Conservation (phyloP, 35 echinoderm and acorn worm species). For the Lytechinus pictus region DNA sequence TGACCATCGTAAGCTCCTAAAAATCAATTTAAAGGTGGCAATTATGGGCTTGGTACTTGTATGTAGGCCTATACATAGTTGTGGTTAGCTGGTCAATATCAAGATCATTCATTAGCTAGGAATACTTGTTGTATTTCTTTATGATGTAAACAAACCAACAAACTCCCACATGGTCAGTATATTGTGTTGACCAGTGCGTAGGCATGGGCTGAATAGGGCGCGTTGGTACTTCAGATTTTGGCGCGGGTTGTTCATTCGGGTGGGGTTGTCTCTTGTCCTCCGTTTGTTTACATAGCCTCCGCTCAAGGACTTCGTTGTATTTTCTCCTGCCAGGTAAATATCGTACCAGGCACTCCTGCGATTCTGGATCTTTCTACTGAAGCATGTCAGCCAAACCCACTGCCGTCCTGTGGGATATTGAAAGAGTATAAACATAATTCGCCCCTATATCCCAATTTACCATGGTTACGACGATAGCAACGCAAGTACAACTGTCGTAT, state of each 20-base stretch:
- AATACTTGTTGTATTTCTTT: not conserved
- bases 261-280: too few relatives aligned
- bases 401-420: too few relatives aligned
- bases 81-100: not conserved
- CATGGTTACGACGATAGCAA: too few relatives aligned
- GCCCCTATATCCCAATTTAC: too few relatives aligned
- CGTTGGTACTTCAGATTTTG: not conserved
- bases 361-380: too few relatives aligned
- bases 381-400: too few relatives aligned
- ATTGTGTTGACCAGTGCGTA: not conserved
- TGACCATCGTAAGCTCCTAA: not conserved
- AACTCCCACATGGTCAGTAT: not conserved
- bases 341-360: too few relatives aligned
- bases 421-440: too few relatives aligned
- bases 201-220: not conserved
- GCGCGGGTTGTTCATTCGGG: not conserved
- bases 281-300: not conserved
- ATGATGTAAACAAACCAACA: not conserved
- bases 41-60: not conserved
- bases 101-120: not conserved
- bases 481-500: too few relatives aligned
- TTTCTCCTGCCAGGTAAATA: too few relatives aligned
- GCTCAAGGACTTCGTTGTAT: not conserved
- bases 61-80: not conserved
- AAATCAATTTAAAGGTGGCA: not conserved